These are phyloP conservation scores for Pangasius macronema DNA, from an alignment of 2,797 vertebrate species.

Conservation along the genomic window DNA sequence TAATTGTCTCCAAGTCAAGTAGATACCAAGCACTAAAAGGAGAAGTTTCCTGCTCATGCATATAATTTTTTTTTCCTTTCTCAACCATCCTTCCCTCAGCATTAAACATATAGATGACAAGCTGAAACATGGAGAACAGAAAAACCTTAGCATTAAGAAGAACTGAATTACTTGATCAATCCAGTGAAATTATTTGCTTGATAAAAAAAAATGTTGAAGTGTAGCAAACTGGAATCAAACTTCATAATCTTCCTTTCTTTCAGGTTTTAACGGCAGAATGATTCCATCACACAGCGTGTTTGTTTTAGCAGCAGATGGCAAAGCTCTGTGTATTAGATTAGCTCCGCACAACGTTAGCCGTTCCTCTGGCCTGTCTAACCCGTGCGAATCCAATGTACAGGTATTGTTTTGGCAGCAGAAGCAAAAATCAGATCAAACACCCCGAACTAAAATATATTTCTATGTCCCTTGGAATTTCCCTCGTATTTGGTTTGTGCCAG, in stretches of 20 bases:
- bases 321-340: constrained; percentile 22
- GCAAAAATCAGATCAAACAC: background rate
- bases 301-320: constrained; percentile 25
- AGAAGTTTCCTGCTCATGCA: background rate
- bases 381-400: background rate
- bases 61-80: background rate
- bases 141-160: background rate
- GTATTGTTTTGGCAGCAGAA: background rate
- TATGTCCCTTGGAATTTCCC: background rate
- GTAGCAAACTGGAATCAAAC: background rate
- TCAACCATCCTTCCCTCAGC: background rate
- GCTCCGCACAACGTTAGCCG: background rate
- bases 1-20: background rate
- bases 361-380: too few relatives aligned
- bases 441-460: too few relatives aligned
- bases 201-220: background rate
- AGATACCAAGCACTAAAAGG: background rate
- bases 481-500: background rate
- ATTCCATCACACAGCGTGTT: background rate
- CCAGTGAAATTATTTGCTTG: background rate
- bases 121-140: background rate
- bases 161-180: background rate
- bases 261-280: background rate
- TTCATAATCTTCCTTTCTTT: background rate
- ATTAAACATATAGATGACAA: background rate